Evolutionary conservation across 2,797 vertebrate genomes (phyloP).

Genomic region (Myiotriccus ornatus): DNA sequence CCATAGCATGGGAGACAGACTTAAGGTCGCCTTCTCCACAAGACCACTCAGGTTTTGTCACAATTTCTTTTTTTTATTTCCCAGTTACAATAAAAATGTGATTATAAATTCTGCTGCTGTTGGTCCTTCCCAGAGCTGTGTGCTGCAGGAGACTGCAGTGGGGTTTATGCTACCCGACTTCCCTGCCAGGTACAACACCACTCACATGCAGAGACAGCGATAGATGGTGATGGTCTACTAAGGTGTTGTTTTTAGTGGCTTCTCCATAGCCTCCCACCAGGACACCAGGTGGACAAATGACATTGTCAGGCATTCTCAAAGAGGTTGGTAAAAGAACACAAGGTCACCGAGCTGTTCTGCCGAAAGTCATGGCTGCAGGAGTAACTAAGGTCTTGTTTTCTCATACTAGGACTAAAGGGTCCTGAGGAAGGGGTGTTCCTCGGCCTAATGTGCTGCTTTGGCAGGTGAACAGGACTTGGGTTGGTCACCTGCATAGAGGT

Average conservation of each 20-base stretch:
- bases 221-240: background rate
- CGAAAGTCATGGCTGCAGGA: background rate
- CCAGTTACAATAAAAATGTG: background rate
- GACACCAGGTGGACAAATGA: background rate
- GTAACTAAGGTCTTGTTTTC: background rate
- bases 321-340: background rate
- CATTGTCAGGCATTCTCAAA: background rate
- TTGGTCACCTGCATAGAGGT: background rate
- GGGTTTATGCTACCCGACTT: background rate
- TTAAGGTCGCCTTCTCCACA: background rate
- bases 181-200: background rate
- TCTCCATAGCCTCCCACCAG: background rate
- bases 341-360: background rate
- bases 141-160: background rate
- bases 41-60: background rate
- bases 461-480: background rate
- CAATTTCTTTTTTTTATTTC: background rate
- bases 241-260: background rate
- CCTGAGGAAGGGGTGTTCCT: background rate
- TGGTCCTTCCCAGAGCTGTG: background rate
- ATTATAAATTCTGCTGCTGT: background rate
- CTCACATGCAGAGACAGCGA: accelerated
- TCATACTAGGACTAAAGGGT: background rate
- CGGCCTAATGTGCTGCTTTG: background rate
- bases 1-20: background rate